A percentile compares a stretch with the other conserved stretches of the same genome.
These are phyloP conservation scores for Pelodytes ibericus DNA, from an alignment of 2,797 vertebrate genomes.

Conservation along the genomic window DNA sequence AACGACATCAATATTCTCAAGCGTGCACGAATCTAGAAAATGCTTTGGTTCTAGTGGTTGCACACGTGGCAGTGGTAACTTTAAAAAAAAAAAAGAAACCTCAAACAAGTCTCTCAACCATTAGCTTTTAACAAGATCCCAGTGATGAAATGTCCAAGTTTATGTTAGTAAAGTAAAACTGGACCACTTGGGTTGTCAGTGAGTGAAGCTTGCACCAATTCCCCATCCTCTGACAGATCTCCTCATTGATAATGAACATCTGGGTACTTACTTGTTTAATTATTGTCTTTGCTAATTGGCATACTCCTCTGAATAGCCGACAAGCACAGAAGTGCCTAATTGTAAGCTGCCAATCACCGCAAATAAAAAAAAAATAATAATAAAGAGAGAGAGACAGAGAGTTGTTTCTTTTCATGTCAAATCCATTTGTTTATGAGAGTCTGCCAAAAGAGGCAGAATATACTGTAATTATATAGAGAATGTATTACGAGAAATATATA, in stretches of 20 bases:
- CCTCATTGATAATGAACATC: constrained; percentile 57
- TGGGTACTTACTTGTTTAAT: constrained; percentile 56
- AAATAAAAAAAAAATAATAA: constrained; percentile 16
- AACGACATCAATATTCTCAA: background rate
- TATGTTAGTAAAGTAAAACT: constrained; percentile 43
- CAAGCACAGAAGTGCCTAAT: constrained; percentile 51
- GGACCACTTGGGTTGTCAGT: constrained; percentile 36
- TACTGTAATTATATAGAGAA: constrained; percentile 57
- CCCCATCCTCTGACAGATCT: constrained; percentile 51
- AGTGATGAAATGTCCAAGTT: constrained; percentile 48
- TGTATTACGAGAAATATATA: constrained; percentile 56
- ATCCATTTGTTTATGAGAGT: constrained; percentile 57
- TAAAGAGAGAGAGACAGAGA: background rate
- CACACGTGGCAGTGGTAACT: constrained; percentile 32
- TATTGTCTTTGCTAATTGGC: constrained; percentile 57
- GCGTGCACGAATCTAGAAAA: constrained; percentile 12
- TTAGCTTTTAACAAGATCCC: constrained; percentile 49
- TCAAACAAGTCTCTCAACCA: constrained; percentile 52
- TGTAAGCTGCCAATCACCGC: constrained; percentile 51
- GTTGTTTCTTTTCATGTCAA: constrained; percentile 54
- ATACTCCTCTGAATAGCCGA: constrained; percentile 46
- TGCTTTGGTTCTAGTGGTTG: constrained; percentile 20
- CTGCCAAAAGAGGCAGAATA: constrained; percentile 56
- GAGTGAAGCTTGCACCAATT: constrained; percentile 51
- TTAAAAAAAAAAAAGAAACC: too few relatives aligned